Evolutionary conservation across 1,140 invertebrate genomes (phyloP).

Genomic region (Diabrotica virgifera): DNA sequence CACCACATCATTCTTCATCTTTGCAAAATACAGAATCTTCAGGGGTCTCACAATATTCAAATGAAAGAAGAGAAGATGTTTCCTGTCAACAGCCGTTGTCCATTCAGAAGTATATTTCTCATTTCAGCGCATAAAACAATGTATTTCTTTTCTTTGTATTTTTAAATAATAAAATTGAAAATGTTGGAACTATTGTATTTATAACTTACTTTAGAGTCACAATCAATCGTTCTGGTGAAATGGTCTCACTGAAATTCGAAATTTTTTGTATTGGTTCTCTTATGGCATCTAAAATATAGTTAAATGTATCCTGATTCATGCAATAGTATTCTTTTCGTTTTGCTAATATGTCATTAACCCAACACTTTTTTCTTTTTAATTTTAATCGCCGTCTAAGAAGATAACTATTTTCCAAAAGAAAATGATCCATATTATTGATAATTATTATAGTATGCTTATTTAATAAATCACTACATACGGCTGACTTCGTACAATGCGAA

Average conservation of each 20-base stretch:
- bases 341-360: slow-evolving; percentile 8
- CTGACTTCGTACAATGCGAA: too few species aligned
- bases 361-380: slow-evolving; percentile 3
- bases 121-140: slow-evolving; percentile 12
- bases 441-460: too few species aligned
- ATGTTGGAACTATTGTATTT: slow-evolving; percentile 18
- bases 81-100: slow-evolving; percentile 3
- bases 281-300: slow-evolving; percentile 15
- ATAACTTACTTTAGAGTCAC: slow-evolving; percentile 22
- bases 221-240: slow-evolving; percentile 22
- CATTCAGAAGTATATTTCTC: slow-evolving; percentile 7
- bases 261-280: slow-evolving; percentile 1
- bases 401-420: neutral
- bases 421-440: too few species aligned
- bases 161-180: slow-evolving; percentile 9
- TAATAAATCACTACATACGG: too few species aligned
- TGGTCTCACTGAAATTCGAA: slow-evolving; percentile 15
- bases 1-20: slow-evolving; percentile 1
- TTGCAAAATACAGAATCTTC: neutral
- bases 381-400: slow-evolving; percentile 3
- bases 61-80: too few species aligned
- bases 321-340: slow-evolving; percentile 11
- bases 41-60: too few species aligned
- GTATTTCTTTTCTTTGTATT: slow-evolving; percentile 11
- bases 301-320: slow-evolving; percentile 14